Conservation (phyloP, 1,140 invertebrate species). For the Aphelenchoides besseyi region DNA sequence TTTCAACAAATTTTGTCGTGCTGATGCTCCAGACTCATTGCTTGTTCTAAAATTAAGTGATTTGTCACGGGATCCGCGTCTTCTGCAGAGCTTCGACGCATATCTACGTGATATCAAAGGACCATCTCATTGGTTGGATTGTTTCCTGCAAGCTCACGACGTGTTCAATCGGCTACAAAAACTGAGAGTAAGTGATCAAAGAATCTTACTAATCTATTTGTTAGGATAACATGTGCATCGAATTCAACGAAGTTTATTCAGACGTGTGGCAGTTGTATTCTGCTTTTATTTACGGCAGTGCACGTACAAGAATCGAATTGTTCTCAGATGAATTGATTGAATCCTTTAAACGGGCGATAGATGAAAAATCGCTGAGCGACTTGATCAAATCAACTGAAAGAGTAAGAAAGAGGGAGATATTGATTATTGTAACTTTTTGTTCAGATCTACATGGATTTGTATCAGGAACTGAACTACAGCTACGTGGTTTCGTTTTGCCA, state of each 20-base stretch:
- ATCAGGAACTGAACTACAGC: conserved; percentile 46
- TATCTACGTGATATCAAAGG: conserved; percentile 47
- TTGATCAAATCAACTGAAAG: conserved; percentile 36
- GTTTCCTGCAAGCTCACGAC: conserved; percentile 44
- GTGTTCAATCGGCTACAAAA: conserved; percentile 37
- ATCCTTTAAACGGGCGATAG: conserved; percentile 7
- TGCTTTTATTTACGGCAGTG: conserved; percentile 36
- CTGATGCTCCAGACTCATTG: conserved; percentile 43
- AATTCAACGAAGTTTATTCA: conserved; percentile 34
- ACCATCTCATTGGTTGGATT: conserved; percentile 41
- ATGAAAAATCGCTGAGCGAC: background rate
- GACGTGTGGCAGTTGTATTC: conserved; percentile 47
- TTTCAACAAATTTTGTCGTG: conserved; percentile 31
- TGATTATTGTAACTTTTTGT: background rate
- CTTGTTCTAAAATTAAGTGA: conserved; percentile 44
- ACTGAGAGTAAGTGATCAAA: background rate
- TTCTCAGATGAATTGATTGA: conserved; percentile 30
- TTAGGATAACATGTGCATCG: background rate
- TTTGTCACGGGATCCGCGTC: conserved; percentile 29
- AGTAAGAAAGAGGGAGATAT: conserved; percentile 27
- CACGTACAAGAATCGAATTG: conserved; percentile 32
- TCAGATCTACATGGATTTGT: conserved; percentile 37
- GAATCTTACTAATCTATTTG: background rate
- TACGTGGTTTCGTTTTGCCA: conserved; percentile 53
- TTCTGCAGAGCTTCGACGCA: conserved; percentile 43